Conservation (phyloP, 2,888 invertebrate species). For the Malthinus flaveolus region DNA sequence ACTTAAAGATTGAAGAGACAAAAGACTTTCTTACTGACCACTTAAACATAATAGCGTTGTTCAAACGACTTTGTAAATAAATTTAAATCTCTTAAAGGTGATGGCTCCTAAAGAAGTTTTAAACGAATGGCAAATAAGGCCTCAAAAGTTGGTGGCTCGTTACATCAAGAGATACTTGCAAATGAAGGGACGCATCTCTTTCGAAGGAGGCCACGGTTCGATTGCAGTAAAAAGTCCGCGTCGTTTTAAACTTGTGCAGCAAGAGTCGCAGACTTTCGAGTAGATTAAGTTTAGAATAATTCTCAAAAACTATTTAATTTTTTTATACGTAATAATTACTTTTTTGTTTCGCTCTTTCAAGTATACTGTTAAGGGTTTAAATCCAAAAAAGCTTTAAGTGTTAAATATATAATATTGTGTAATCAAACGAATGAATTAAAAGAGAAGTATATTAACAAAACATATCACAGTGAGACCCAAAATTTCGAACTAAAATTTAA, state of each 20-base stretch:
- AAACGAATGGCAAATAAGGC: conserved; percentile 88
- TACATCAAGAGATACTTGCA: conserved; percentile 83
- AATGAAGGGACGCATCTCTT: conserved; percentile 69
- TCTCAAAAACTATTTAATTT: neutral
- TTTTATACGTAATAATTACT: neutral
- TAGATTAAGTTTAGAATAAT: conserved; percentile 55
- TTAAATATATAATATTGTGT: neutral
- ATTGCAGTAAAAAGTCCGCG: conserved; percentile 83
- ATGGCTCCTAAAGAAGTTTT: conserved; percentile 85
- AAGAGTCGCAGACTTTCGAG: conserved; percentile 89
- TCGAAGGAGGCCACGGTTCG: conserved; percentile 64
- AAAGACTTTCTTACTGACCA: too few species aligned
- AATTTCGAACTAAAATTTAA: neutral
- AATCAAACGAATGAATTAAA: conserved; percentile 4
- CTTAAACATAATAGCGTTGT: neutral
- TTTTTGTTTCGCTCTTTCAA: neutral
- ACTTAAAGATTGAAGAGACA: too few species aligned
- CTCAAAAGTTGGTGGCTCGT: conserved; percentile 80
- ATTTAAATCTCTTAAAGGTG: conserved; percentile 60
- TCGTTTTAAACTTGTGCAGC: conserved; percentile 85
- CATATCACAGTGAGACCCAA: conserved; percentile 23
- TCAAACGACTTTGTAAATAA: neutral
- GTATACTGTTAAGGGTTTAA: neutral
- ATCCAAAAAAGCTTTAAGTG: conserved; percentile 2
- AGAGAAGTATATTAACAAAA: conserved; percentile 16